These are phyloP conservation scores for Cheilosia scutellata DNA, from an alignment of 2,888 invertebrate species.

Conservation along the genomic window DNA sequence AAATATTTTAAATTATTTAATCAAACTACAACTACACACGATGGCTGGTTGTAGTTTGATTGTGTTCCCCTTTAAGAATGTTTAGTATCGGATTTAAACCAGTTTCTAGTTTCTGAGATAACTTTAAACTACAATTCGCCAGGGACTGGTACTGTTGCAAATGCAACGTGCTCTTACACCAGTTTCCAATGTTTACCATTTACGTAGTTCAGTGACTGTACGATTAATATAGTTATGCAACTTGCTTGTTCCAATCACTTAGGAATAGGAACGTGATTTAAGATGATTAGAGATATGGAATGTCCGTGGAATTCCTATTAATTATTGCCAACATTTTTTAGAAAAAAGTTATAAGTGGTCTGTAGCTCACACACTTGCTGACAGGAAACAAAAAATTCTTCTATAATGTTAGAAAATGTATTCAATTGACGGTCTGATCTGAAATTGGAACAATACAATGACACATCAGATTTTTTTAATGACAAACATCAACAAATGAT, in stretches of 20 bases:
- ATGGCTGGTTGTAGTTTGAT: neutral
- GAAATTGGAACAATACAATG: no score
- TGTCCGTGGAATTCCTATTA: neutral
- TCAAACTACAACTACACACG: neutral
- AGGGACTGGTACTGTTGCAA: neutral
- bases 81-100: neutral
- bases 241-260: neutral
- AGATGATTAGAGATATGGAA: neutral
- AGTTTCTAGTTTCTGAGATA: neutral
- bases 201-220: neutral
- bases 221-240: neutral
- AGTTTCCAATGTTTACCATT: neutral
- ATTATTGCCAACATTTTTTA: neutral
- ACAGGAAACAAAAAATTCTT: no score
- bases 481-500: no score
- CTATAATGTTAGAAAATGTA: no score
- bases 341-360: neutral
- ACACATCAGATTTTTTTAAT: no score
- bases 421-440: no score
- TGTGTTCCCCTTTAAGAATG: neutral
- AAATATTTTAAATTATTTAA: neutral
- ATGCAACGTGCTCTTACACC: slow-evolving; percentile 5
- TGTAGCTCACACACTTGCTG: neutral
- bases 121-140: neutral
- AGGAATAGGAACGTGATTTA: neutral